Evolutionary conservation across 2,113 vertebrate species (phyloP), one percentile per base, ranked within the genome.

Genomic region (Donacobius atricapilla): DNA sequence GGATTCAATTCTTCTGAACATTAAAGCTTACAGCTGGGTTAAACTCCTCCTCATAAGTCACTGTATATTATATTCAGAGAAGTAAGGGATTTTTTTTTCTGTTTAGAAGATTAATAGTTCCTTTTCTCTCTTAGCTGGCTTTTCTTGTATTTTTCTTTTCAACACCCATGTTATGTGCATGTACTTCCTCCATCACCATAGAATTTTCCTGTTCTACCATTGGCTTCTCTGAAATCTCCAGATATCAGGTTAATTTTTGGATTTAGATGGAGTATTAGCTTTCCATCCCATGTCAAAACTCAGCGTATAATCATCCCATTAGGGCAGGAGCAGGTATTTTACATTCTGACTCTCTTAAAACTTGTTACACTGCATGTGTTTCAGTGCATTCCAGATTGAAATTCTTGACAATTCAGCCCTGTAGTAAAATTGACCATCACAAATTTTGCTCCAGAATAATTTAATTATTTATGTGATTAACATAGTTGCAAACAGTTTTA

Each of bases 1-100:
- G 47, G 44, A 60, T 90, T 93, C 92, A 75, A 93, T 90, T 94
- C 71, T 86, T 91, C 50, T 75, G 79, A 93, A 90, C 64, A 48
- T 83, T 83, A 44, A 51, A 90, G 64, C n/a, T 83, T 83, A 83
- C 82, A 93, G 51, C 54, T 81, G 68, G 13, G 66, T 88, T 94
- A 94, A 70, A 79, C 39, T 90, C 39, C 45, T 86, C 68, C 75
- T 89, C 72, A 8, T 70, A 83, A 90, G 56, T 90, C 78, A 65
- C n/a, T 83, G 20, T 42, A n/a, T 69, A 61, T 72, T 93, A 87
- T 73, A 79, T 83, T 76, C 71, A 90, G 27, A 63, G 47, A 83
- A 83, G 21, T 68, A 65, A 86, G 39, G 54, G 20, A 15, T 42
- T 39, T 48, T 25, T 71, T 69, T 56, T 42, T 45, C 50, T 51